Base-by-base conservation (phyloP, 2,113 vertebrate genomes). In the Pelvicachromis taeniatus region DNA sequence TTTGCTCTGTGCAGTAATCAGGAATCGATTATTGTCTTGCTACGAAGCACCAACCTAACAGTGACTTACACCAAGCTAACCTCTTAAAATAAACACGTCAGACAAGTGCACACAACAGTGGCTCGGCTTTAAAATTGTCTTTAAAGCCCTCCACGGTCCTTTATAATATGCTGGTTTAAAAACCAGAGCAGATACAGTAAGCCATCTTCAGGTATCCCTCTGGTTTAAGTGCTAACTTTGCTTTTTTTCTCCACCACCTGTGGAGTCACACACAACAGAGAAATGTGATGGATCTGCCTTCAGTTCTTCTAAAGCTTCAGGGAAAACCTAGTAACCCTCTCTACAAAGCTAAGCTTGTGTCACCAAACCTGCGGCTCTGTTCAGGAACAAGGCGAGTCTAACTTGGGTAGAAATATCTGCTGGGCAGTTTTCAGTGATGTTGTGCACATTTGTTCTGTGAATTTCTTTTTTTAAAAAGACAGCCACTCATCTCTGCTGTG, bases 1-100 rank as follows among this genome's bases (percentile, higher is more conserved):
- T 96, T 95, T 95, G 96, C 54, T 81, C 55, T 31, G 54, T 79
- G 85, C 82, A 26, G 77, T 68, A 54, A 19, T 21, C 56, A 78
- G 42, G 68, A 58, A 4, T 82, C 63, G 48, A 70, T 75, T 33
- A 29, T 77, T n/a, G 26, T 61, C 45, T 38, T 77, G 56, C 87
- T 70, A 73, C 80, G 7, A 42, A 92, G 79, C 84, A 54, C 78
- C 80, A 45, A 77, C 42, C 45, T 54, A 56, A 82, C 82, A 75
- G 70, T 78, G 84, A 86, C 85, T 55, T 55, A 85, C 40, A 78
- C 87, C 82, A 19, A 73, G 78, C 56, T 75, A 42, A 88, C 86
- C 86, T 86, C 82, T 81, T 59, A 79, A 70, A 84, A 73, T 29
- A 82, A 83, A 86, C 52, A 33, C 70, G 77, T 85, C 75, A 77